Percentiles rank a stretch among this genome's conserved stretches.
Evolutionary conservation across 2,113 vertebrate genomes (phyloP).

Genomic region (Otocyon megalotis): DNA sequence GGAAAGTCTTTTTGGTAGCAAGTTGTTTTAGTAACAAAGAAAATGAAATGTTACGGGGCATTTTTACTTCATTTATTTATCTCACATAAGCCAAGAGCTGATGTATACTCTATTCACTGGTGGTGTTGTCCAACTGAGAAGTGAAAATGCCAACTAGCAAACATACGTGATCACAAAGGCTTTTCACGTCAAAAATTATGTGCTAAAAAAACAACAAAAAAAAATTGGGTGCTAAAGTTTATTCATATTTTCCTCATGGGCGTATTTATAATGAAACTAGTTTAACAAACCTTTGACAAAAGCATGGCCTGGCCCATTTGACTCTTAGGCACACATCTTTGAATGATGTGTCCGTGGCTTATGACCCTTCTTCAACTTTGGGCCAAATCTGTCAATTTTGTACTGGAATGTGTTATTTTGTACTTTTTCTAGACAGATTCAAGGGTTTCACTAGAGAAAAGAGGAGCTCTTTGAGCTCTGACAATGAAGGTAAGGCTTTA

Average conservation of each 20-base stretch:
- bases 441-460: background rate
- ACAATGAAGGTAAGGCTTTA: background rate
- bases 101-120: background rate
- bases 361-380: background rate
- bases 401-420: background rate
- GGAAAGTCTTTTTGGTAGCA: background rate
- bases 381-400: background rate
- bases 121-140: background rate
- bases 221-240: background rate
- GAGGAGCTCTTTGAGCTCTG: background rate
- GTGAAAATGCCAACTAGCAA: slow-evolving; percentile 30
- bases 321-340: background rate
- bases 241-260: background rate
- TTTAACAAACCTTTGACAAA: background rate
- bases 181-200: background rate
- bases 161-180: background rate
- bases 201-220: background rate
- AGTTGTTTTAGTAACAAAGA: background rate
- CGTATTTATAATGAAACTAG: background rate
- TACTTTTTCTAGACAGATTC: background rate
- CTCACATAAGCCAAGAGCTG: background rate
- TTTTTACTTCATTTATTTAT: slow-evolving; percentile 23
- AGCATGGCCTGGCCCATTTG: background rate
- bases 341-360: background rate
- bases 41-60: background rate